phyloP scores from a whole-genome alignment of 2,797 vertebrate species.

The Acanthurus lineatus region DNA sequence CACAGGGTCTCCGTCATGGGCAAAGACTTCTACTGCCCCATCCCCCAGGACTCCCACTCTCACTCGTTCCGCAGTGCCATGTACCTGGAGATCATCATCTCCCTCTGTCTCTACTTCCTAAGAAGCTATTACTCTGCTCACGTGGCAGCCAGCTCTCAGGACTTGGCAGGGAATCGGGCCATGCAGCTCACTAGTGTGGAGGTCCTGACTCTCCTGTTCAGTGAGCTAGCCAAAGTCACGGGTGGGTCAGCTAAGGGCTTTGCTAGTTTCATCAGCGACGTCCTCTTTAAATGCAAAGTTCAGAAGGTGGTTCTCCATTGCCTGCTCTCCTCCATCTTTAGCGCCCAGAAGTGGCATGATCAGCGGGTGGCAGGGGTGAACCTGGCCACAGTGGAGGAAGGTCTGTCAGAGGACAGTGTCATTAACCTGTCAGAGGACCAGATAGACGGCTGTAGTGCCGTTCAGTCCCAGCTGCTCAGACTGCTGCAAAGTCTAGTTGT shows the following conservation, averaged over 20 bases:
- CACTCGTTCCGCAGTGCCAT: constrained; percentile 98
- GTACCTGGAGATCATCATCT: constrained; percentile 99
- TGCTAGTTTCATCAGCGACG: constrained; percentile 97
- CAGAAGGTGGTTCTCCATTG: constrained; percentile 98
- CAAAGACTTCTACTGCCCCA: constrained; percentile 98
- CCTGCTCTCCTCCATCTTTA: constrained; percentile 96
- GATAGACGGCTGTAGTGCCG: constrained; percentile 93
- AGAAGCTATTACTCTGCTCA: constrained; percentile 97
- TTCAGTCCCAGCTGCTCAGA: constrained; percentile 95
- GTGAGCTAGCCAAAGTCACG: constrained; percentile 93
- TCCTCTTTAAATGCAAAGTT: constrained; percentile 98
- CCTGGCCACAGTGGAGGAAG: constrained; percentile 91
- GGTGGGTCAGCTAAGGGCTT: constrained; percentile 97
- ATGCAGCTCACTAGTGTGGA: constrained; percentile 99
- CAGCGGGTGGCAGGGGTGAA: constrained; percentile 90
- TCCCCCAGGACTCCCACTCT: constrained; percentile 94
- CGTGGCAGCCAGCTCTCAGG: constrained; percentile 90
- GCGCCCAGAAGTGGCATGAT: constrained; percentile 97
- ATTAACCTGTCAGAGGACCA: constrained; percentile 98
- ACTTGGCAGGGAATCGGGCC: constrained; percentile 95
- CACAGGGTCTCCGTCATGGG: constrained; percentile 98
- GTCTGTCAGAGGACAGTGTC: constrained; percentile 96
- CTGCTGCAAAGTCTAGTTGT: constrained; percentile 95
- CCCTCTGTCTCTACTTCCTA: constrained; percentile 96
- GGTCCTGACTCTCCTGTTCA: constrained; percentile 95